Conservation (phyloP, 2,888 invertebrate genomes). For the Heliconius erato region DNA sequence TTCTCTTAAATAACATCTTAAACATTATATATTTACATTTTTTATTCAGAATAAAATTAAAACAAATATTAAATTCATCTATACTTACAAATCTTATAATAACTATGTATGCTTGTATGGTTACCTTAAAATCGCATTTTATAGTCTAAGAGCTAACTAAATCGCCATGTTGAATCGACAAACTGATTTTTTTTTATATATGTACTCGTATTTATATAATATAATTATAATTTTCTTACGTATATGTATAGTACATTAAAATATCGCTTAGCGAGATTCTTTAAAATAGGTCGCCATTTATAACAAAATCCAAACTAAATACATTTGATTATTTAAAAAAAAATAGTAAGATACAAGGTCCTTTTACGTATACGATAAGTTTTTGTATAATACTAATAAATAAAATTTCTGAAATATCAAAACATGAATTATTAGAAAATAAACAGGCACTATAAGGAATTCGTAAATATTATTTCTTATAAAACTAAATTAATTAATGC, state of each 20-base stretch:
- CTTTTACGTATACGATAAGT: no score
- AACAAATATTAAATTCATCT: conserved; percentile 40
- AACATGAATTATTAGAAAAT: no score
- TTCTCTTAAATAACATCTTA: conserved; percentile 74
- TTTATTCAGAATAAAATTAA: conserved; percentile 55
- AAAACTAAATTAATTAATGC: no score
- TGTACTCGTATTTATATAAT: neutral
- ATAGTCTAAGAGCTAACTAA: conserved; percentile 44
- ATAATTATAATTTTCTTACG: neutral
- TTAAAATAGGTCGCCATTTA: neutral
- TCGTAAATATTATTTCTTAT: no score
- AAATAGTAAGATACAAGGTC: neutral
- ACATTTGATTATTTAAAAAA: neutral
- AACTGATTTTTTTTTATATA: conserved; percentile 15
- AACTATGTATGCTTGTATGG: conserved; percentile 20
- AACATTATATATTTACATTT: conserved; percentile 71
- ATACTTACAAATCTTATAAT: conserved; percentile 41
- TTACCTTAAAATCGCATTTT: conserved; percentile 60
- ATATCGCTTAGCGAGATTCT: conserved; percentile 1
- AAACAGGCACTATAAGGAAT: no score
- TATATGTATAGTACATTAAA: neutral
- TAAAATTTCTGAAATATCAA: no score
- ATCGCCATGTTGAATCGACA: conserved; percentile 50
- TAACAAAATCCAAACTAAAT: neutral
- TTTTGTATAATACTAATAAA: no score